These are phyloP conservation scores for Passer domesticus DNA, from an alignment of 2,113 vertebrate genomes.

Conservation along the genomic window DNA sequence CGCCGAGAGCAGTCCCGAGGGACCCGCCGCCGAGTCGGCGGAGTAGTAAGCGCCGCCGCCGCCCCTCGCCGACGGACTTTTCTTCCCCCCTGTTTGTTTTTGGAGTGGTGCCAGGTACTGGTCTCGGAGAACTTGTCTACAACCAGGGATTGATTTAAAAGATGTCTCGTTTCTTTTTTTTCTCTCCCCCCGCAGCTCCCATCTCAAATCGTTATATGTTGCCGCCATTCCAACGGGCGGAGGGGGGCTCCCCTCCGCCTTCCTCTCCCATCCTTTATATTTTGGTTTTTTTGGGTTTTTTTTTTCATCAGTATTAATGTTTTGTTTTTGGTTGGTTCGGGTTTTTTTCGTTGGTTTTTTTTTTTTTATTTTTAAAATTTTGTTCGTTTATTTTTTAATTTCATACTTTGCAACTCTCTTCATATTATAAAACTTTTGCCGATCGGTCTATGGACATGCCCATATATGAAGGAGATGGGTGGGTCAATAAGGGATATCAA, in stretches of 20 bases:
- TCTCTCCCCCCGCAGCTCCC: constrained; percentile 79
- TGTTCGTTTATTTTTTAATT: constrained; percentile 66
- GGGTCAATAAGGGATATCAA: constrained; percentile 80
- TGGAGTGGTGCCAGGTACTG: constrained; percentile 89
- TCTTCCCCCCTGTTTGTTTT: constrained; percentile 83
- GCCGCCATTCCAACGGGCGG: constrained; percentile 83
- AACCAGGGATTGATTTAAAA: constrained; percentile 95
- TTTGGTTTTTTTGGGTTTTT: constrained; percentile 11
- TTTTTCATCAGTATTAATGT: constrained; percentile 94
- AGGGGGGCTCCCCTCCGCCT: constrained; percentile 78
- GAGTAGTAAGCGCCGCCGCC: constrained; percentile 74
- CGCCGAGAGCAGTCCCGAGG: constrained; percentile 82
- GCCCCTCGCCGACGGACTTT: constrained; percentile 73
- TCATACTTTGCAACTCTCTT: constrained; percentile 82
- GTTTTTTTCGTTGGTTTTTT: constrained; percentile 55
- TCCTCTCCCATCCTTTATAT: constrained; percentile 50
- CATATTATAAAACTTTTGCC: constrained; percentile 83
- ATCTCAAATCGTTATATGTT: constrained; percentile 82
- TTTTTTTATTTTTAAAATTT: background rate
- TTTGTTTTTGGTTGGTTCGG: constrained; percentile 61
- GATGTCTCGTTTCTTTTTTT: constrained; percentile 72
- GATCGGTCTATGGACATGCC: constrained; percentile 85
- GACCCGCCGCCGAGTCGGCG: constrained; percentile 73
- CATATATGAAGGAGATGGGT: constrained; percentile 88
- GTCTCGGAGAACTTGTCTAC: constrained; percentile 92